These are phyloP conservation scores for Colossoma macropomum DNA, from an alignment of 2,113 vertebrate species.

Conservation along the genomic window DNA sequence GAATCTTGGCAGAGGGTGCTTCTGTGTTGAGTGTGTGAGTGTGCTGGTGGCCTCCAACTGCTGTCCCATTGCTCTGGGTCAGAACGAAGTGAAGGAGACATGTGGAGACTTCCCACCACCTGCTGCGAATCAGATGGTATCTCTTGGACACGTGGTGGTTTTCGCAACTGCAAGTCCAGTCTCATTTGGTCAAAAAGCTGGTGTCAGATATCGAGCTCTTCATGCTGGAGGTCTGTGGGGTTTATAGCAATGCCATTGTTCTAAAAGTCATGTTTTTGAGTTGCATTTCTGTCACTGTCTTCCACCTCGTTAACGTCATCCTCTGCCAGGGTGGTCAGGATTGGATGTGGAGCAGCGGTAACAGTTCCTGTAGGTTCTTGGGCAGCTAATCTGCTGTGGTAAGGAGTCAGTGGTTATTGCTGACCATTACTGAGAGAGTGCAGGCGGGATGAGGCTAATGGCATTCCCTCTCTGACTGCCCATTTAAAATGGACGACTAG, in stretches of 20 bases:
- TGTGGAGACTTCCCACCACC: conserved; percentile 20
- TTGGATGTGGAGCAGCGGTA: conserved; percentile 3
- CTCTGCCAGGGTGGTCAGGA: background rate
- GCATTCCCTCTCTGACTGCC: conserved; percentile 66
- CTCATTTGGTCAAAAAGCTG: background rate
- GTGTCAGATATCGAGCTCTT: background rate
- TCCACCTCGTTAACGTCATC: conserved; percentile 1
- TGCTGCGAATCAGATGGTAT: conserved; percentile 16
- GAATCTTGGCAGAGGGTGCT: conserved; percentile 35
- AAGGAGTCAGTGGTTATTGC: conserved; percentile 46
- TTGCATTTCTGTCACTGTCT: conserved; percentile 12
- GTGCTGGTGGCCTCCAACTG: conserved; percentile 29
- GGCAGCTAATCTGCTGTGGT: background rate
- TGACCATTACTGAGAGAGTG: conserved; percentile 47
- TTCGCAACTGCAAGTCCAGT: background rate
- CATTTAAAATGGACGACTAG: conserved; percentile 76
- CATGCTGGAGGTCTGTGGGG: background rate
- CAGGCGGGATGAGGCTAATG: conserved; percentile 62
- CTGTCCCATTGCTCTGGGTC: conserved; percentile 7
- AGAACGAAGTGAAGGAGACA: conserved; percentile 26
- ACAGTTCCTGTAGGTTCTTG: background rate
- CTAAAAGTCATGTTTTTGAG: background rate
- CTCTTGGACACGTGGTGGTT: background rate
- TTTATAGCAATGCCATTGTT: background rate
- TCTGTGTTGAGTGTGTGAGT: conserved; percentile 29